Percentiles rank a stretch among this genome's conserved stretches.
Conservation (phyloP, 2,113 vertebrate genomes). For the Eonycteris spelaea region DNA sequence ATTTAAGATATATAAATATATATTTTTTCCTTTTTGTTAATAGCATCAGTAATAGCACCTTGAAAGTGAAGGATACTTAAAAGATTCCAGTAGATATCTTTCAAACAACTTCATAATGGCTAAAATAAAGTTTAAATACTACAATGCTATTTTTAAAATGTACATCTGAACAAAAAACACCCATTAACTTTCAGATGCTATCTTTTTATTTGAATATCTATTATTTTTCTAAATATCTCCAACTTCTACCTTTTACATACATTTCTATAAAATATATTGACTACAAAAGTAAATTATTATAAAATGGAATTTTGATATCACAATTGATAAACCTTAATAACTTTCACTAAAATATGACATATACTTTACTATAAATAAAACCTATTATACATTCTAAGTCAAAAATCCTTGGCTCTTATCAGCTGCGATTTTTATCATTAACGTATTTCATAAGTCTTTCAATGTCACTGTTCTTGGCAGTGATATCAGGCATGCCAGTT, state of each 20-base stretch:
- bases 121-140: neutral
- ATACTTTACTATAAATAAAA: neutral
- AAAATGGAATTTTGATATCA: neutral
- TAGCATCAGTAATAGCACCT: neutral
- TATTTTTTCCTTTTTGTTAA: neutral
- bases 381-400: neutral
- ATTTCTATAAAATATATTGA: neutral
- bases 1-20: too few relatives aligned
- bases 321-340: neutral
- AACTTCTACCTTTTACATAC: neutral
- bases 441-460: neutral
- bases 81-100: neutral
- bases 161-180: neutral
- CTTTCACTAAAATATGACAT: neutral
- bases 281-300: neutral
- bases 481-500: neutral
- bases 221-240: neutral
- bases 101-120: neutral
- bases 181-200: neutral
- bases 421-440: neutral
- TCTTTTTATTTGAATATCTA: neutral
- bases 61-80: neutral
- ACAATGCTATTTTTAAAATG: neutral
- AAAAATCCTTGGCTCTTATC: neutral
- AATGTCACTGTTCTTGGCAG: neutral